Percentiles rank a stretch among this genome's conserved stretches.
Conservation (phyloP, 2,113 vertebrate genomes). For the Paramormyrops kingsleyae region DNA sequence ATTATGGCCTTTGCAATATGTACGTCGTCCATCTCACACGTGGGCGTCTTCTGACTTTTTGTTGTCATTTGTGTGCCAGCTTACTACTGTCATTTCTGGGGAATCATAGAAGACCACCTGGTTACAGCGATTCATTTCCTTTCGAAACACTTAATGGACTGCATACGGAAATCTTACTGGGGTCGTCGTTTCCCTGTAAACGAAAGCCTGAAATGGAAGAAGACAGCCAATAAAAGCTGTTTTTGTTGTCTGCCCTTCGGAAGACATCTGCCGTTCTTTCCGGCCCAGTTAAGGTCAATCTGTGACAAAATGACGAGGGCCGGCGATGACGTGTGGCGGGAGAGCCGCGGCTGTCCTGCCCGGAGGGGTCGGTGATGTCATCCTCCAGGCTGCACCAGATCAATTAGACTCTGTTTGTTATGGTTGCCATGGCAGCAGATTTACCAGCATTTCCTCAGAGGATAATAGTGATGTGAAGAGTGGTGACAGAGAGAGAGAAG, state of each 20-base stretch:
- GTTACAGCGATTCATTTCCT: not conserved
- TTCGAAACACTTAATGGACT: not conserved
- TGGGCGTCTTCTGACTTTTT: not conserved
- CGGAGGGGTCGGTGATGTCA: slow-evolving; percentile 2
- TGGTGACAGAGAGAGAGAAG: slow-evolving; percentile 4
- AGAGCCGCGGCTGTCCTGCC: not conserved
- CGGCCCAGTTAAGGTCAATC: slow-evolving; percentile 15
- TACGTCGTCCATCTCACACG: slow-evolving; percentile 1
- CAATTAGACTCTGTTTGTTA: slow-evolving; percentile 17
- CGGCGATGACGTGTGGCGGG: not conserved
- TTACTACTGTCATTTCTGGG: not conserved
- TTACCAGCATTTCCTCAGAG: slow-evolving; percentile 2
- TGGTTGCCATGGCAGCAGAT: slow-evolving; percentile 17
- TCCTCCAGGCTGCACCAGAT: not conserved
- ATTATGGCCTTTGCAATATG: slow-evolving; percentile 22
- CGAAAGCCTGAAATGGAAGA: not conserved
- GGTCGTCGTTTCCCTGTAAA: not conserved
- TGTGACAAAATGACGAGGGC: slow-evolving; percentile 1
- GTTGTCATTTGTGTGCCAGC: not conserved
- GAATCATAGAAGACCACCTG: not conserved
- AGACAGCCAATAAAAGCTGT: slow-evolving; percentile 6
- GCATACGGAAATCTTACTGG: not conserved
- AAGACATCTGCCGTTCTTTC: slow-evolving; percentile 31
- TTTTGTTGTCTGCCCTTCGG: slow-evolving; percentile 19
- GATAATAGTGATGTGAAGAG: slow-evolving; percentile 17